These are phyloP conservation scores for Pterois miles DNA, from an alignment of 2,797 vertebrate genomes.

Conservation along the genomic window DNA sequence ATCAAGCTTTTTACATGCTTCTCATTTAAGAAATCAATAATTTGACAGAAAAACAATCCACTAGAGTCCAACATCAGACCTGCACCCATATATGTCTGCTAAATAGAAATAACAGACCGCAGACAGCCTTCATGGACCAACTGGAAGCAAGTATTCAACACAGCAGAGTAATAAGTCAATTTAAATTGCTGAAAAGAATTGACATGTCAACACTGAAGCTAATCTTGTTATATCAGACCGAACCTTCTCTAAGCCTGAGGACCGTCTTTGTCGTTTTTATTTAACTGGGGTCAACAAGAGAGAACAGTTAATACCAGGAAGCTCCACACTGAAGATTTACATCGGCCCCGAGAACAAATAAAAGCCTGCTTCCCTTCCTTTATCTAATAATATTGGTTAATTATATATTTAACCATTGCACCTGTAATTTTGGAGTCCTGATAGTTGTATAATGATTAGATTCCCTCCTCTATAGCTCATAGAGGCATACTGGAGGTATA, in stretches of 20 bases:
- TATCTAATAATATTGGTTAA: neutral
- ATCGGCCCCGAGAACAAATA: neutral
- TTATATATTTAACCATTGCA: neutral
- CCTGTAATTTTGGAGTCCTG: neutral
- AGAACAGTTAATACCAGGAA: neutral
- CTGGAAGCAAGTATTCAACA: no score
- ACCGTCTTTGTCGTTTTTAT: neutral
- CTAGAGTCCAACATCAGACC: no score
- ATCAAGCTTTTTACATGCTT: no score
- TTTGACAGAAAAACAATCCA: no score
- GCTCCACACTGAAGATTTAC: neutral
- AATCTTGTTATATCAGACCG: neutral
- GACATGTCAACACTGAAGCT: neutral
- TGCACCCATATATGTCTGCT: no score
- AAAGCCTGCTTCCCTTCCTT: neutral
- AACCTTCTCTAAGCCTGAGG: neutral
- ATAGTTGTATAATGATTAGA: neutral
- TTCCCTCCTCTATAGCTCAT: neutral
- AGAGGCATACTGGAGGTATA: neutral
- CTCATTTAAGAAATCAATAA: no score
- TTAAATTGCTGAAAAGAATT: neutral
- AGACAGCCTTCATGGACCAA: no score
- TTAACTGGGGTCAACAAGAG: neutral
- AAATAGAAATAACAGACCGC: no score
- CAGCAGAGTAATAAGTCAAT: neutral